phyloP scores from a whole-genome alignment of 2,888 invertebrate species.

The Agrotis ipsilon region DNA sequence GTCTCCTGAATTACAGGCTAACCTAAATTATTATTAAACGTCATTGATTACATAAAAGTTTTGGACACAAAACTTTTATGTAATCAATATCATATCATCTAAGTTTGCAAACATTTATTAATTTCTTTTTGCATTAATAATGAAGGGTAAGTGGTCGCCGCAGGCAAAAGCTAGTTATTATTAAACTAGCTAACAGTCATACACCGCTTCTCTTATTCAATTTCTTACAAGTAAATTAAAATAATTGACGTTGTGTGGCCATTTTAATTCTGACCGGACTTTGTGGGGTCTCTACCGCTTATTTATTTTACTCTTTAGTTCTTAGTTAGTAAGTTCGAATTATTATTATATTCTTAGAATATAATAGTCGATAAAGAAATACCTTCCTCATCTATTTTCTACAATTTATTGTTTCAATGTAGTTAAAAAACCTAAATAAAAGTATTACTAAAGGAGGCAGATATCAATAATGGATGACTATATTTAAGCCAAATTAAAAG shows the following conservation, averaged over 20 bases:
- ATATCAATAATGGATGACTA: too few species aligned
- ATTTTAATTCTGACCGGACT: neutral
- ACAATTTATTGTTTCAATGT: neutral
- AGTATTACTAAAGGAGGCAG: too few species aligned
- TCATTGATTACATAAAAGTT: too few species aligned
- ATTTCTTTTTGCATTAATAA: too few species aligned
- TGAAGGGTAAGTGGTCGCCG: too few species aligned
- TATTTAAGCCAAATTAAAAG: neutral
- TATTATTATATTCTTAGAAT: neutral
- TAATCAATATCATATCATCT: too few species aligned
- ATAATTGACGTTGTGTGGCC: slow-evolving; percentile 2
- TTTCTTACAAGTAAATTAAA: slow-evolving; percentile 10
- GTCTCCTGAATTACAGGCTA: too few species aligned
- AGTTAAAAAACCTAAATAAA: neutral
- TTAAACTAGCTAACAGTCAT: neutral
- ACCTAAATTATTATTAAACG: too few species aligned
- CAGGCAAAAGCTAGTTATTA: too few species aligned
- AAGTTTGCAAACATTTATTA: too few species aligned
- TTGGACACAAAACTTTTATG: too few species aligned
- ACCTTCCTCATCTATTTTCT: neutral
- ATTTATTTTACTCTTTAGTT: neutral
- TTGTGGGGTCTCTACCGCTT: neutral
- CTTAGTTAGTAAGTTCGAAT: neutral
- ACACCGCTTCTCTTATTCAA: slow-evolving; percentile 5
- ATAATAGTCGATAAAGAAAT: neutral